These are phyloP conservation scores for Lepus timidus DNA, from an alignment of 2,113 vertebrate genomes.

Conservation along the genomic window DNA sequence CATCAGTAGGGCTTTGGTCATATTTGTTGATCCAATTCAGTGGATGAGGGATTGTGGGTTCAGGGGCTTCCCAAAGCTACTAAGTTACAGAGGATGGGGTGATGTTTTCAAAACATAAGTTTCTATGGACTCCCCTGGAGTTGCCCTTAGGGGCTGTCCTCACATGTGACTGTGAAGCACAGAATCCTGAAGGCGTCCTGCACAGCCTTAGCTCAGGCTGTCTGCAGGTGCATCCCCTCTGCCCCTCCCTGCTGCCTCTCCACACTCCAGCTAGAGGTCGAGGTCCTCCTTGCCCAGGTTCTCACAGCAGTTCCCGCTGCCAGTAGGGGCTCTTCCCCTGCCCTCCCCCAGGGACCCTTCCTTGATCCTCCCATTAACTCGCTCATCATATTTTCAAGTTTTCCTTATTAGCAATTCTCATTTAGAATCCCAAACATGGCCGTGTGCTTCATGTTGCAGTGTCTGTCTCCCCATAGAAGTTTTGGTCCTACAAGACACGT, in stretches of 20 bases:
- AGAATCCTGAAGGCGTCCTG: background rate
- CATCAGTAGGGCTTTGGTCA: background rate
- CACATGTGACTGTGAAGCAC: background rate
- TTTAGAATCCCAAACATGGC: background rate
- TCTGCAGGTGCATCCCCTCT: fast-evolving
- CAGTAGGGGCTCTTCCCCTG: background rate
- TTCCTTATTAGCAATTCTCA: background rate
- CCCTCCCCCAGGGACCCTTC: background rate
- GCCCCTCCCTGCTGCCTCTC: too few relatives aligned
- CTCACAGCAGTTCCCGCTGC: background rate
- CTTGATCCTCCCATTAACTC: background rate
- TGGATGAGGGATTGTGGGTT: background rate
- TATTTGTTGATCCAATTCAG: background rate
- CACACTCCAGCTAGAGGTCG: background rate
- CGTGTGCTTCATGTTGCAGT: background rate
- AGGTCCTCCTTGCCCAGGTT: background rate
- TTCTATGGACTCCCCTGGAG: background rate
- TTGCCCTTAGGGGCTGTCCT: background rate
- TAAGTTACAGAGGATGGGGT: background rate
- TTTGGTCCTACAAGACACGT: background rate
- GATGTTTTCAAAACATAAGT: background rate
- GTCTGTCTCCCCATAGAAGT: background rate
- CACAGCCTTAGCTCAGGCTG: background rate
- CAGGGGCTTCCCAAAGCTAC: background rate
- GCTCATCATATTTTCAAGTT: background rate